Evolutionary conservation across 2,888 invertebrate genomes (phyloP), one percentile per base, ranked within the genome.

Genomic region (Eurytoma californica): DNA sequence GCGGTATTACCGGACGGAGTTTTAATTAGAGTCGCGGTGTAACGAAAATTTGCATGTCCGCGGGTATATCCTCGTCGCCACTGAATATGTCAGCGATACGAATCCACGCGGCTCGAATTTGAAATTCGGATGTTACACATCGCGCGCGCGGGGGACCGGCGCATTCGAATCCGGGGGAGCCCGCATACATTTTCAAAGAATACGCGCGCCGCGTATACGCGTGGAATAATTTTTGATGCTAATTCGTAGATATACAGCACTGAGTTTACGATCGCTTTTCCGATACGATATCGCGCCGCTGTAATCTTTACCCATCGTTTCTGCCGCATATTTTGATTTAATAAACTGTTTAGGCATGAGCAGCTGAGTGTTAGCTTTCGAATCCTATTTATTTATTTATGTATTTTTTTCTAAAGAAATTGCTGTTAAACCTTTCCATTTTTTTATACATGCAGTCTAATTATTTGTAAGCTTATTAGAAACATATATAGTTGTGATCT

Each of bases 31-130:
- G 51, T n/a, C 14, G 30, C 61, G 30, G 53, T 72, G 72, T 78
- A 61, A 78, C 61, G 67, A 68, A 78, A 72, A 78, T 78, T 78
- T 78, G 67, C 72, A 78, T 72, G 72, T 47, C 5, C 66, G 5
- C 51, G 24, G 28, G 72, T 5, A 47, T 69, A 61, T 20, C 61
- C 16, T 18, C 16, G 39, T 13, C 39, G 12, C 39, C 13, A 7
- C n/a, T 28, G 72, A 72, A 68, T 76, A 77, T 70, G 70, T 60
- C n/a, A 28, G 63, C 47, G 63, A 63, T 63, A 61, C 49, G 58
- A 65, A 79, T 79, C 69, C 69, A 74, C 78, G 65, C 53, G 9
- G 61, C 13, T 68, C 68, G 63, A 78, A 78, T 79, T 79, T 74
- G 49, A 79, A 80, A 77, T 80, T 80, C 73, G 73, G 13, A 72